Conservation (phyloP, 2,888 invertebrate species). For the Caenorhabditis sp. region DNA sequence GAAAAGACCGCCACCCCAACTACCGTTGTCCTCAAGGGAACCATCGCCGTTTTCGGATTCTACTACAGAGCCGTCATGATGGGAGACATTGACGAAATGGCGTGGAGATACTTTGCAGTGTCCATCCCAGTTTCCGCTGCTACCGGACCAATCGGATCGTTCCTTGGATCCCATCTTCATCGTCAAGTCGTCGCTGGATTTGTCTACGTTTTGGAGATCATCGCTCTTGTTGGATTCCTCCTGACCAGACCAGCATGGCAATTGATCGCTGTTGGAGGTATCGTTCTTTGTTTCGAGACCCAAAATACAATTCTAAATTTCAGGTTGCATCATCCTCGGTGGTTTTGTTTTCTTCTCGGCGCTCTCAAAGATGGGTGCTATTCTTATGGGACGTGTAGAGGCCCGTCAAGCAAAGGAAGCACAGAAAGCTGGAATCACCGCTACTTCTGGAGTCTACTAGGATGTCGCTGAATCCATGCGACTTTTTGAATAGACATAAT, state of each 20-base stretch:
- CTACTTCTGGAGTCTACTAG: conserved; percentile 22
- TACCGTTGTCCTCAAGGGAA: conserved; percentile 83
- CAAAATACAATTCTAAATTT: conserved; percentile 6
- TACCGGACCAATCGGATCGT: conserved; percentile 77
- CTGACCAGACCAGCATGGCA: conserved; percentile 70
- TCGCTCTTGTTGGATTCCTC: conserved; percentile 76
- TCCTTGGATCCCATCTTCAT: conserved; percentile 80
- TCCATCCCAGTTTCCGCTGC: conserved; percentile 73
- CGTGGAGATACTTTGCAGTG: conserved; percentile 75
- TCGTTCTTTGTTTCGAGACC: neutral
- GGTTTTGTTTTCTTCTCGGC: conserved; percentile 71
- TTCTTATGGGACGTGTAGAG: conserved; percentile 64
- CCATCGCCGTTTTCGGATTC: conserved; percentile 76
- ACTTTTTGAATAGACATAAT: no score
- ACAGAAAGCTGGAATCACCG: conserved; percentile 48
- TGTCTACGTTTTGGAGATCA: conserved; percentile 73
- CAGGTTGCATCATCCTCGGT: conserved; percentile 64
- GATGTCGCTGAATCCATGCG: conserved; percentile 37
- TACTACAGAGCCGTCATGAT: conserved; percentile 79
- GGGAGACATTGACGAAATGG: conserved; percentile 75
- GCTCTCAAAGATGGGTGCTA: conserved; percentile 63
- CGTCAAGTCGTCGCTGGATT: conserved; percentile 75
- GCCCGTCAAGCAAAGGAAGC: conserved; percentile 52
- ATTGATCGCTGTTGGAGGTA: conserved; percentile 68
- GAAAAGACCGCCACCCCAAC: conserved; percentile 83